phyloP scores from a whole-genome alignment of 1,140 invertebrate species.

The Zelostemma sp. region DNA sequence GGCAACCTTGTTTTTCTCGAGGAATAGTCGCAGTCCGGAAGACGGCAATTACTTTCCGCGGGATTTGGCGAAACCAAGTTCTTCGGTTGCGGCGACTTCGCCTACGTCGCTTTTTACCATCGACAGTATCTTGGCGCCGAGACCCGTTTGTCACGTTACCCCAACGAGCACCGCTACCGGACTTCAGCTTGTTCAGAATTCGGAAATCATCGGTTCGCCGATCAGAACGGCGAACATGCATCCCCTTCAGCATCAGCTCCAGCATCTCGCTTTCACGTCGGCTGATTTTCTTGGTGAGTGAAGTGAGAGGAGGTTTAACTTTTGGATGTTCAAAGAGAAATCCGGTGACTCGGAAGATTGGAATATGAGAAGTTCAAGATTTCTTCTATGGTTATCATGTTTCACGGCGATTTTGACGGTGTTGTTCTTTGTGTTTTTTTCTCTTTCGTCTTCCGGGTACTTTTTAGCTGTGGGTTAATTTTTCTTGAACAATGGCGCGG shows the following conservation, averaged over 20 bases:
- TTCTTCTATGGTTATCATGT: too few relatives aligned
- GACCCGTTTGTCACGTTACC: slow-evolving; percentile 59
- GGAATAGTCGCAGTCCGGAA: slow-evolving; percentile 47
- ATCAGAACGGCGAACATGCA: slow-evolving; percentile 53
- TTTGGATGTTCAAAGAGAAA: neutral
- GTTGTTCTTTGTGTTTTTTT: neutral
- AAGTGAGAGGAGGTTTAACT: neutral
- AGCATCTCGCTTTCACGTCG: slow-evolving; percentile 74
- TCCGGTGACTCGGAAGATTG: too few relatives aligned
- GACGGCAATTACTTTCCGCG: slow-evolving; percentile 41
- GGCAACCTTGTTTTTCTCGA: slow-evolving; percentile 29
- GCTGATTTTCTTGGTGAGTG: slow-evolving; percentile 83
- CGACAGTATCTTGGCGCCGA: slow-evolving; percentile 82
- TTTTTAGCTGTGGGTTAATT: too few relatives aligned
- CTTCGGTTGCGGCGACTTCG: slow-evolving; percentile 68
- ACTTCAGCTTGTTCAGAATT: slow-evolving; percentile 41
- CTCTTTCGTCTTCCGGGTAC: too few relatives aligned
- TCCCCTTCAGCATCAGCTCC: slow-evolving; percentile 69
- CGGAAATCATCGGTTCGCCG: slow-evolving; percentile 67
- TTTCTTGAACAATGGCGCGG: neutral
- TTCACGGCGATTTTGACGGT: neutral
- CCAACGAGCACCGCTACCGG: slow-evolving; percentile 34
- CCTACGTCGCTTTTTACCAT: slow-evolving; percentile 82
- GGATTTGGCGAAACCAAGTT: slow-evolving; percentile 49
- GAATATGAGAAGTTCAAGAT: too few relatives aligned